Base-by-base conservation (phyloP, 2,113 vertebrate genomes). In the Bagarius yarrelli region DNA sequence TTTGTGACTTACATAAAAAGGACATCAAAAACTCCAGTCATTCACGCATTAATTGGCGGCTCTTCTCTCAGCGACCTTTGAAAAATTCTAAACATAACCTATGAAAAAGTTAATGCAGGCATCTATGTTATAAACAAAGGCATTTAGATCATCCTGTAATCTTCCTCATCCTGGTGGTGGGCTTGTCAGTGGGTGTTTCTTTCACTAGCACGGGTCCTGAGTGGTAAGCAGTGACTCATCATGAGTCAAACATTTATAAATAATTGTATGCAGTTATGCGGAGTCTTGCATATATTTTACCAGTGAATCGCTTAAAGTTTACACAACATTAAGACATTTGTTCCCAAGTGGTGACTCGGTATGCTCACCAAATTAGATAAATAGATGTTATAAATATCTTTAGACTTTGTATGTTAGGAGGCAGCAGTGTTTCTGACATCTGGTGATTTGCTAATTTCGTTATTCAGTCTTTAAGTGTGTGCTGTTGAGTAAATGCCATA, bases 101-200 rank as follows among this genome's bases (percentile, higher is more conserved):
- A 27, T 25, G 15, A 8, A 56, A 80, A 63, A 67, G 57, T 32
- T 34, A 69, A 60, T 15, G 14, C 34, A 36, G 27, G 23, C 8
- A 47, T 67, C 32, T 70, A 32, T 56, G 52, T 30, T 57, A 70
- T 57, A 55, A 53, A 55, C 70, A 55, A 32, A 53, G 18, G 14
- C 30, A 1, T 73, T 52, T 19, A 19, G 44, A 71, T 4, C 44
- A 30, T 4, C 0, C 27, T 50, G 50, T 87, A 93, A 92, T 84
- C 91, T 97, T 96, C 97, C 96, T 81, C 96, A 94, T 71, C 94
- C 95, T 89, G 96, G 95, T 87, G 83, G 94, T 83, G 69, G 99
- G 92, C 80, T 95, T 94, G 96, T 88, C 97, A 98, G 89, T 98
- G 98, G 87, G 98, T 92, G 55, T 98, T 98, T 88, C 91, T 96